Evolutionary conservation across 1,140 invertebrate species (phyloP).

Genomic region (Pogonus chalceus): DNA sequence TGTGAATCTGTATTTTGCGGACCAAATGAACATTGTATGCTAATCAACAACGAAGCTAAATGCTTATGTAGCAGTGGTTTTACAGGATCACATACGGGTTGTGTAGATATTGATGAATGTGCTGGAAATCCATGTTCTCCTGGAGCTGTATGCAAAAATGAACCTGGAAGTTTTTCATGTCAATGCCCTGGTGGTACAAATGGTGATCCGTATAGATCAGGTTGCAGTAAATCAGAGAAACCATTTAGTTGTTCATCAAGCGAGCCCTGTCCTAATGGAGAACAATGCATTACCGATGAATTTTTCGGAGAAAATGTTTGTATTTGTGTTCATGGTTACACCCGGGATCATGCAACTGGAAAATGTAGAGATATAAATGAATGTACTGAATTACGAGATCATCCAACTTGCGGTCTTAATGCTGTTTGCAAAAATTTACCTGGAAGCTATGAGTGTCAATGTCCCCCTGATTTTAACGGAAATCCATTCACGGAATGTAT

Average conservation of each 20-base stretch:
- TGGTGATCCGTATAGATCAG: constrained; percentile 59
- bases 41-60: constrained; percentile 70
- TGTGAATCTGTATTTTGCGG: constrained; percentile 78
- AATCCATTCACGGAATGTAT: constrained; percentile 79
- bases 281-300: constrained; percentile 72
- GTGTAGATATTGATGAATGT: constrained; percentile 82
- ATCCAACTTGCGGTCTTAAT: constrained; percentile 71
- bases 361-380: constrained; percentile 83
- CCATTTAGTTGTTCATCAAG: constrained; percentile 56
- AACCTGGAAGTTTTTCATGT: constrained; percentile 75
- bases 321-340: constrained; percentile 76
- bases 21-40: constrained; percentile 79
- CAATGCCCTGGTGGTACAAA: constrained; percentile 70
- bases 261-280: constrained; percentile 69
- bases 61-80: constrained; percentile 74
- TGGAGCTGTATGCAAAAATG: constrained; percentile 79
- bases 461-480: constrained; percentile 75
- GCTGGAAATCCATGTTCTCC: constrained; percentile 60
- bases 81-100: constrained; percentile 62
- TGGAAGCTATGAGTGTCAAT: constrained; percentile 89
- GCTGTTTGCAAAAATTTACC: constrained; percentile 86
- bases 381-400: constrained; percentile 61
- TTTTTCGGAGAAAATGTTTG: constrained; percentile 66
- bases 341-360: constrained; percentile 56
- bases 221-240: constrained; percentile 53